These are phyloP conservation scores for Mizuhopecten yessoensis DNA, from an alignment of 1,140 invertebrate genomes.

Conservation along the genomic window DNA sequence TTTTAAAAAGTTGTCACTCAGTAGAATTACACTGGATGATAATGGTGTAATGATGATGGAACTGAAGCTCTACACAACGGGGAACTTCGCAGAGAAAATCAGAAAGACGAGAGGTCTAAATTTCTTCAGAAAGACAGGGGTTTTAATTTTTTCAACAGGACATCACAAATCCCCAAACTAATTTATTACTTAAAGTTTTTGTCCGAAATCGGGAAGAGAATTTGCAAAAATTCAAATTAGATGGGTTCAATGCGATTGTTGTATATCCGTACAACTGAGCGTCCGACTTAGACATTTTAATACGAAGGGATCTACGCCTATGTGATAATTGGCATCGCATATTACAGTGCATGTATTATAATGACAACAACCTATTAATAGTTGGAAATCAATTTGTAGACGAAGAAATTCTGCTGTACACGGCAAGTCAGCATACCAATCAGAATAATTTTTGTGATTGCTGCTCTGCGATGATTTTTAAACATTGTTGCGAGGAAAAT, in stretches of 20 bases:
- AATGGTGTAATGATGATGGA: constrained; percentile 14
- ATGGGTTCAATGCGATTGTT: too few species aligned
- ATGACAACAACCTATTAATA: neutral
- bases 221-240: neutral
- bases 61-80: neutral
- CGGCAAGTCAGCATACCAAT: neutral
- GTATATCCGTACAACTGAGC: too few species aligned
- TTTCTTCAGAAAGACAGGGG: neutral
- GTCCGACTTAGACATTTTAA: too few species aligned
- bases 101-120: neutral
- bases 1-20: neutral
- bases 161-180: neutral
- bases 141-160: neutral
- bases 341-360: neutral
- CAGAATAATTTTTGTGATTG: neutral
- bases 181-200: neutral
- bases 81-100: neutral
- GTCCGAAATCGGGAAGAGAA: neutral
- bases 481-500: too few species aligned
- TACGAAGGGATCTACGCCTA: too few species aligned
- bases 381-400: neutral
- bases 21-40: neutral
- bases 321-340: too few species aligned
- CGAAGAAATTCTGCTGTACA: neutral
- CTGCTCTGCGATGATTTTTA: too few species aligned